These are phyloP conservation scores for Hemaris fuciformis DNA, from an alignment of 2,888 invertebrate genomes.

Conservation along the genomic window DNA sequence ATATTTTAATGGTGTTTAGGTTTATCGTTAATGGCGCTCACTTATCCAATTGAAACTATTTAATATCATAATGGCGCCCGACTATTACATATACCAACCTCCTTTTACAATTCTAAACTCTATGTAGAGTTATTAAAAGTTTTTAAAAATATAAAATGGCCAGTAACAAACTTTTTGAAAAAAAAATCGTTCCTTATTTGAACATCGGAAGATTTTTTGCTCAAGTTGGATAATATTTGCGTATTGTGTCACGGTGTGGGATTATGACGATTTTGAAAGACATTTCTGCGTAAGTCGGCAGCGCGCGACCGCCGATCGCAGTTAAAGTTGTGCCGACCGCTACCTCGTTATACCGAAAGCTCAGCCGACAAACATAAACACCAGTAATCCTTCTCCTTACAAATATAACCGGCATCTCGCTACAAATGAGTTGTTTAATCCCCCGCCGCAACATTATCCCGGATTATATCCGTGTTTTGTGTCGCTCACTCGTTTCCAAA, in stretches of 20 bases:
- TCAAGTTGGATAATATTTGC: conserved; percentile 35
- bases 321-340: conserved; percentile 42
- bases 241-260: conserved; percentile 19
- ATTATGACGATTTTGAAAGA: conserved; percentile 43
- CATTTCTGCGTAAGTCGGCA: conserved; percentile 63
- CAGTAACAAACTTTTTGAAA: too few relatives aligned
- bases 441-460: conserved; percentile 64
- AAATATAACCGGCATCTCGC: conserved; percentile 65
- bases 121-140: too few relatives aligned
- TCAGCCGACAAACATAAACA: conserved; percentile 57
- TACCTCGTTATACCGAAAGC: conserved; percentile 36
- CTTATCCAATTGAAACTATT: conserved; percentile 11
- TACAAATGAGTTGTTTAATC: conserved; percentile 71
- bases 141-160: too few relatives aligned
- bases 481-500: conserved; percentile 53
- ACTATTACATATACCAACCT: not conserved
- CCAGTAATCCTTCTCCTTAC: conserved; percentile 69
- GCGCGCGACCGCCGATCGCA: conserved; percentile 39
- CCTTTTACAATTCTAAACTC: too few relatives aligned
- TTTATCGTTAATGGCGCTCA: conserved; percentile 38
- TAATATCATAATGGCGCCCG: not conserved
- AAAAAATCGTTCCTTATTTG: not conserved
- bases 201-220: not conserved
- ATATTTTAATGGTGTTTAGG: conserved; percentile 52
- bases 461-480: conserved; percentile 72